Conservation (phyloP, 2,113 vertebrate species). For the Leptocoma aspasia region DNA sequence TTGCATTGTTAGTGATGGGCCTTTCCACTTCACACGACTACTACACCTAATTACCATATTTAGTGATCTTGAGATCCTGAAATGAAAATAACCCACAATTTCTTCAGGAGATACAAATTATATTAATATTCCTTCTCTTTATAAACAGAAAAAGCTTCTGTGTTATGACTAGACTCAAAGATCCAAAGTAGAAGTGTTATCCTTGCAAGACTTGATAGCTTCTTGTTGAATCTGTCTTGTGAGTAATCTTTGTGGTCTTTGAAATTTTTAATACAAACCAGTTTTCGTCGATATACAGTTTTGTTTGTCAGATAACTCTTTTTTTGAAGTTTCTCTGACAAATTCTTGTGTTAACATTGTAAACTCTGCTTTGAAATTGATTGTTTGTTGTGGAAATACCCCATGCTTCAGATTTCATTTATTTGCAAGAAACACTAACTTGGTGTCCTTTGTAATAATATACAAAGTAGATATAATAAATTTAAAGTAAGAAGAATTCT, state of each 20-base stretch:
- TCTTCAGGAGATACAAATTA: neutral
- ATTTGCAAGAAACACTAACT: neutral
- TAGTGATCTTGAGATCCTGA: neutral
- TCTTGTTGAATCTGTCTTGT: neutral
- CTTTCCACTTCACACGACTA: neutral
- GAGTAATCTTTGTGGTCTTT: neutral
- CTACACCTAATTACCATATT: neutral
- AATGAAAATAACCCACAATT: neutral
- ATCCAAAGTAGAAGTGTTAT: neutral
- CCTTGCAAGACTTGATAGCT: neutral
- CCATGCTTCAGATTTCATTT: neutral
- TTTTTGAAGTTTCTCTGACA: neutral
- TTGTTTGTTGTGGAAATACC: neutral
- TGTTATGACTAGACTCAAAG: neutral
- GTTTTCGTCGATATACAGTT: fast-evolving
- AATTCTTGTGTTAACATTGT: neutral
- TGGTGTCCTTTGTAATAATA: neutral
- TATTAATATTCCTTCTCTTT: neutral
- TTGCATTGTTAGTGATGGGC: neutral
- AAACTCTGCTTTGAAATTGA: neutral
- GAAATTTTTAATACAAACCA: neutral
- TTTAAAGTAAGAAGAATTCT: neutral
- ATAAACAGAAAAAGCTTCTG: neutral
- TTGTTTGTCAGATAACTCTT: neutral
- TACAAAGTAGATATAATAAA: neutral